A percentile compares a stretch with the other conserved stretches of the same genome.
These are phyloP conservation scores for Drosophila hamatofila DNA, from an alignment of 2,888 invertebrate species.

Conservation along the genomic window DNA sequence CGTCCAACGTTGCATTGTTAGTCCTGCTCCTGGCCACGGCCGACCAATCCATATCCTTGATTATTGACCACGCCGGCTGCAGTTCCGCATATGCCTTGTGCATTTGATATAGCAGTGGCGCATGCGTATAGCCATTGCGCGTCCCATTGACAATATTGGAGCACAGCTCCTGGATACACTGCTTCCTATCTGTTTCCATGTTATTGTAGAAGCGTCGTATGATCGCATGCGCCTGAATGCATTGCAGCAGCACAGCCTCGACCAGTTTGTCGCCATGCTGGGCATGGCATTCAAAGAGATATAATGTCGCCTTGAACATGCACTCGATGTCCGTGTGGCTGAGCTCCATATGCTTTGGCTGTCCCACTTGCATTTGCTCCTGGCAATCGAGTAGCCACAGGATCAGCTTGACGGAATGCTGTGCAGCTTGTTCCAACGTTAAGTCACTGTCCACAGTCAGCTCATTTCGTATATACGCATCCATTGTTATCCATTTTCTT, in stretches of 20 bases:
- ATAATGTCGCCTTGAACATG: conserved; percentile 62
- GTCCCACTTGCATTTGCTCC: conserved; percentile 40
- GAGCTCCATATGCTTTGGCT: conserved; percentile 40
- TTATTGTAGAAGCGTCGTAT: conserved; percentile 31
- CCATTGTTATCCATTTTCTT: conserved; percentile 39
- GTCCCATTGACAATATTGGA: conserved; percentile 44
- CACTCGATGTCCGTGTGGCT: conserved; percentile 56
- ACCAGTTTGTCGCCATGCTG: conserved; percentile 54
- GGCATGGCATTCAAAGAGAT: conserved; percentile 58
- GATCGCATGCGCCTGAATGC: conserved; percentile 22
- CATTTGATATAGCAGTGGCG: conserved; percentile 54
- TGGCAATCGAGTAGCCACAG: conserved; percentile 61
- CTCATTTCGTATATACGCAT: conserved; percentile 59
- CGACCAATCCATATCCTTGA: conserved; percentile 61
- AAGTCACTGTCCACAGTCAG: conserved; percentile 37
- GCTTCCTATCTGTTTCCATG: conserved; percentile 17
- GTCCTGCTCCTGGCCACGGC: conserved; percentile 14
- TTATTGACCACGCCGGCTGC: conserved; percentile 51
- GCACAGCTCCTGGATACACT: conserved; percentile 51
- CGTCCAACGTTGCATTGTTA: conserved; percentile 19
- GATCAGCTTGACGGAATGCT: conserved; percentile 56
- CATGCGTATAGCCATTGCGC: conserved; percentile 48
- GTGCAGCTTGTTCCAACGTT: conserved; percentile 50
- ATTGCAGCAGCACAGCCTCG: conserved; percentile 35
- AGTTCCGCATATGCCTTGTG: conserved; percentile 54